Evolutionary conservation across 2,888 invertebrate species (phyloP).

Genomic region (Drosophila leonis): DNA sequence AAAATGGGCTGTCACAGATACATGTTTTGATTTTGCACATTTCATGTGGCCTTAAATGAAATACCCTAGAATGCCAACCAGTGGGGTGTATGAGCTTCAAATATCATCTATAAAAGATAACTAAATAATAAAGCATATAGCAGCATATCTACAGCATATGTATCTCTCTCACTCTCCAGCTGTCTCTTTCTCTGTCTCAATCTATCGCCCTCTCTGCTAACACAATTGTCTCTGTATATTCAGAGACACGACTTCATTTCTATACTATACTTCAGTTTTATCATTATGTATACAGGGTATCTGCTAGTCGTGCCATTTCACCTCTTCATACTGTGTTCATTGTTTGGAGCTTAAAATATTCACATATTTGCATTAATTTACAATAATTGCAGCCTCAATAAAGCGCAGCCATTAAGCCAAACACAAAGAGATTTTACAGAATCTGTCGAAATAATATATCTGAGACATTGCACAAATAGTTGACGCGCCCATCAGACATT

Average conservation of each 20-base stretch:
- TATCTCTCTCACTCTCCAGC: not conserved
- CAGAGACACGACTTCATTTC: not conserved
- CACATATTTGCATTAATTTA: slow-evolving; percentile 16
- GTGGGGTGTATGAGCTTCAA: not conserved
- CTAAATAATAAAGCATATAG: no score
- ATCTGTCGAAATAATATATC: not conserved
- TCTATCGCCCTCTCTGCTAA: not conserved
- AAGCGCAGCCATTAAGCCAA: slow-evolving; percentile 5
- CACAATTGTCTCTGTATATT: no score
- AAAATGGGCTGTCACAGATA: slow-evolving; percentile 30
- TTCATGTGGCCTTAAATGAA: slow-evolving; percentile 28
- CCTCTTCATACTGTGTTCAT: not conserved
- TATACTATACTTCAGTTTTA: not conserved
- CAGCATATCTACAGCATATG: no score
- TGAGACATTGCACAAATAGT: slow-evolving; percentile 12
- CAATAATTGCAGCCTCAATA: slow-evolving; percentile 10
- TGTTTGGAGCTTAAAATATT: not conserved
- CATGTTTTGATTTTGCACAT: slow-evolving; percentile 47
- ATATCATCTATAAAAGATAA: not conserved
- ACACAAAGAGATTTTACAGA: not conserved
- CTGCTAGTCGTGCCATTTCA: not conserved
- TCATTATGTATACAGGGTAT: not conserved
- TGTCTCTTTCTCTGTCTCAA: not conserved
- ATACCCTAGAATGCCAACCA: not conserved
- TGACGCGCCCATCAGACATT: not conserved